These are phyloP conservation scores for Lycaena phlaeas DNA, from an alignment of 2,888 invertebrate species.

Conservation along the genomic window DNA sequence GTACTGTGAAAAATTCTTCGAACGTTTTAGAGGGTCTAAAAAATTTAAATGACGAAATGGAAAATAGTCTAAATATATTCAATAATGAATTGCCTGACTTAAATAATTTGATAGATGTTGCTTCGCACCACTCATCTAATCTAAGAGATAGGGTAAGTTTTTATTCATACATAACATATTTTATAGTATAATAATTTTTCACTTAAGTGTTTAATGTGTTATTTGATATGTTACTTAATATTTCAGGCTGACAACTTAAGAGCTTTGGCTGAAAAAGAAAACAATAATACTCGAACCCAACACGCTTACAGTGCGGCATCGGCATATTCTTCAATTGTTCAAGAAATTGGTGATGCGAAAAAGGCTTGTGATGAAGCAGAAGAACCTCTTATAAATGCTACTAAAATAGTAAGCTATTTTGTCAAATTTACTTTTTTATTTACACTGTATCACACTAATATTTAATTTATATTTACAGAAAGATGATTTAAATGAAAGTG, in stretches of 20 bases:
- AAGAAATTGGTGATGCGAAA: conserved; percentile 79
- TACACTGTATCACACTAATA: too few relatives aligned
- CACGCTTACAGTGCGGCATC: conserved; percentile 90
- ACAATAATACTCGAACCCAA: conserved; percentile 77
- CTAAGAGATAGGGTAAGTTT: conserved; percentile 65
- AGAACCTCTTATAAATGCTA: conserved; percentile 77
- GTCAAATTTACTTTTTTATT: background rate
- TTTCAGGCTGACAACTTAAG: conserved; percentile 75
- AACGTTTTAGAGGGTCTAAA: conserved; percentile 54
- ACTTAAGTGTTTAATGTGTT: too few relatives aligned
- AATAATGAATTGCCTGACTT: conserved; percentile 69
- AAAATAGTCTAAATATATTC: conserved; percentile 52
- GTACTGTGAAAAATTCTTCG: conserved; percentile 54
- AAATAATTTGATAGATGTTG: conserved; percentile 64
- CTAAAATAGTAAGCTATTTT: conserved; percentile 39
- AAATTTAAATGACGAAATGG: conserved; percentile 48
- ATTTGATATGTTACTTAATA: background rate
- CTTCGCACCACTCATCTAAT: conserved; percentile 74
- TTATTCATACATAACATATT: background rate
- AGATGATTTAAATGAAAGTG: conserved; percentile 30
- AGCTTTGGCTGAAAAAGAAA: conserved; percentile 75
- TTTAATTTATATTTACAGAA: conserved; percentile 36
- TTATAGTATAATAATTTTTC: too few relatives aligned
- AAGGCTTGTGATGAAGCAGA: conserved; percentile 79
- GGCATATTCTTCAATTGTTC: conserved; percentile 88